Evolutionary conservation across 2,113 vertebrate genomes (phyloP).

Genomic region (Labeo rohita): DNA sequence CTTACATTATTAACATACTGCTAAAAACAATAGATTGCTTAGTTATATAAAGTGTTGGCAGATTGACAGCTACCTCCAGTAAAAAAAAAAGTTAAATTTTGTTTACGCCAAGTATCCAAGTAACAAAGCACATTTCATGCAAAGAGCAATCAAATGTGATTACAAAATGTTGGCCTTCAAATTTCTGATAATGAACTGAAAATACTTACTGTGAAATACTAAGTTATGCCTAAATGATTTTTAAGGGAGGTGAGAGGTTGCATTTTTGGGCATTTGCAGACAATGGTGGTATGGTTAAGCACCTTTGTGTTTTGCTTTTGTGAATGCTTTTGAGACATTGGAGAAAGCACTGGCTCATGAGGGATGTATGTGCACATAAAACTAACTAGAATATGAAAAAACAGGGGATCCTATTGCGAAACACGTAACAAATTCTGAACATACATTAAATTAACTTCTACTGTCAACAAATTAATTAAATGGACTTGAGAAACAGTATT

Average conservation of each 20-base stretch:
- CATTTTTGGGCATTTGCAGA: conserved; percentile 56
- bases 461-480: not conserved
- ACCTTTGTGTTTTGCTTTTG: conserved; percentile 68
- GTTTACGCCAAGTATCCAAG: not conserved
- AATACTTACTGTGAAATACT: conserved; percentile 74
- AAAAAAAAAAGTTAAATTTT: not conserved
- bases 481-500: not conserved
- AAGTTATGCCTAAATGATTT: conserved; percentile 35
- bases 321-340: conserved; percentile 81
- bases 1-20: not conserved
- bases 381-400: not conserved
- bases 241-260: conserved; percentile 54
- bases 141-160: not conserved
- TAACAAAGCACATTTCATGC: conserved; percentile 17
- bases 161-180: not conserved
- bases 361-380: conserved; percentile 61
- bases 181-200: conserved; percentile 46
- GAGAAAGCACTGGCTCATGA: conserved; percentile 64
- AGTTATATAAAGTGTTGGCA: not conserved
- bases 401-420: not conserved
- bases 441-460: not conserved
- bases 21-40: not conserved
- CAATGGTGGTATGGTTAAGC: conserved; percentile 64
- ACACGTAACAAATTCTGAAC: not conserved
- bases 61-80: not conserved